A percentile compares a stretch with the other conserved stretches of the same genome.
phyloP scores from a whole-genome alignment of 2,113 vertebrate species.

The Tamias sibiricus region DNA sequence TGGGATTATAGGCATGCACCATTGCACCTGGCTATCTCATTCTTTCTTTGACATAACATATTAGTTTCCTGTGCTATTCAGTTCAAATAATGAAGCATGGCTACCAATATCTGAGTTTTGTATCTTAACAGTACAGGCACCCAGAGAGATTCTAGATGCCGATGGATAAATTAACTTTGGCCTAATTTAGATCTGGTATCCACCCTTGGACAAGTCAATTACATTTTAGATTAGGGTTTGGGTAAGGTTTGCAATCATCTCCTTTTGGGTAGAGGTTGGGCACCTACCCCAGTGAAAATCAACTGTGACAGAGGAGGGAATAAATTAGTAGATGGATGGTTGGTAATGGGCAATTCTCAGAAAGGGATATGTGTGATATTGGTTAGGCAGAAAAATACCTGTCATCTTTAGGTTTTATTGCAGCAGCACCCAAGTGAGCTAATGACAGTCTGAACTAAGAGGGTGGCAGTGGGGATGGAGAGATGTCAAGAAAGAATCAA shows the following conservation, averaged over 20 bases:
- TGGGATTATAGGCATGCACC: too few species aligned
- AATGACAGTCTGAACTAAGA: neutral
- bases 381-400: neutral
- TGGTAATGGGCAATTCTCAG: neutral
- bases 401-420: neutral
- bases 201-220: neutral
- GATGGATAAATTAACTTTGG: neutral
- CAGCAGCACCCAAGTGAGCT: neutral
- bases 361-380: neutral
- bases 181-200: neutral
- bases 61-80: neutral
- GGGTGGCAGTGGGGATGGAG: neutral
- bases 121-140: neutral
- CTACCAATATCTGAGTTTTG: neutral
- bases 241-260: neutral
- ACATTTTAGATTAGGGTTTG: neutral
- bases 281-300: neutral
- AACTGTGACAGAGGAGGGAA: neutral
- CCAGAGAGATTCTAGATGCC: neutral
- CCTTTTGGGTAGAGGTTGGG: neutral
- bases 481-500: neutral
- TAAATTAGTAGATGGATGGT: conserved; percentile 3
- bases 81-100: neutral
- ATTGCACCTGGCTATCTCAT: neutral
- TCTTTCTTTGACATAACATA: neutral